Evolutionary conservation across 2,113 vertebrate genomes (phyloP).

Genomic region (Sigmodon hispidus): DNA sequence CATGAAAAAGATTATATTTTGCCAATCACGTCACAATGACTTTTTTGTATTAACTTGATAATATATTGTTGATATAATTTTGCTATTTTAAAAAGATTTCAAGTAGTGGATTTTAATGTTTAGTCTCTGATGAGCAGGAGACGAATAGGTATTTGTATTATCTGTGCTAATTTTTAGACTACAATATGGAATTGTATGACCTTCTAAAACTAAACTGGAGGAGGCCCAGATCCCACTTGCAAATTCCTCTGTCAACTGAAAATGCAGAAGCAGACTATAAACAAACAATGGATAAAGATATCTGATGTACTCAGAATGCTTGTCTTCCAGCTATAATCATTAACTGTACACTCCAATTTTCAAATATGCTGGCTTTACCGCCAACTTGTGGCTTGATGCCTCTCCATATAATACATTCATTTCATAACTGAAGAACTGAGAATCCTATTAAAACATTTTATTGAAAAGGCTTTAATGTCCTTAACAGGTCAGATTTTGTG

Average conservation of each 20-base stretch:
- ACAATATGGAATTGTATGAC: not conserved
- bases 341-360: not conserved
- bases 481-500: not conserved
- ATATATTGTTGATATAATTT: conserved; percentile 1
- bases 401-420: not conserved
- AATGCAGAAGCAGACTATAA: not conserved
- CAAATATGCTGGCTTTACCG: not conserved
- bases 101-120: not conserved
- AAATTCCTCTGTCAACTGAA: not conserved
- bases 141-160: not conserved
- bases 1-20: not conserved
- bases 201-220: not conserved
- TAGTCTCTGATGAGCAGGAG: not conserved
- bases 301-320: not conserved
- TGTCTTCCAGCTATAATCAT: not conserved
- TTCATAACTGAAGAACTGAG: not conserved
- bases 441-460: not conserved
- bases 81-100: not conserved
- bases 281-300: not conserved
- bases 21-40: not conserved
- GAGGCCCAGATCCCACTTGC: not conserved
- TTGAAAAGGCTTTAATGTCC: not conserved
- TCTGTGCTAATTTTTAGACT: not conserved
- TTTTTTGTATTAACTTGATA: conserved; percentile 25
- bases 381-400: not conserved